Evolutionary conservation across 2,113 vertebrate genomes (phyloP).

Genomic region (Sakesphorus luctuosus): DNA sequence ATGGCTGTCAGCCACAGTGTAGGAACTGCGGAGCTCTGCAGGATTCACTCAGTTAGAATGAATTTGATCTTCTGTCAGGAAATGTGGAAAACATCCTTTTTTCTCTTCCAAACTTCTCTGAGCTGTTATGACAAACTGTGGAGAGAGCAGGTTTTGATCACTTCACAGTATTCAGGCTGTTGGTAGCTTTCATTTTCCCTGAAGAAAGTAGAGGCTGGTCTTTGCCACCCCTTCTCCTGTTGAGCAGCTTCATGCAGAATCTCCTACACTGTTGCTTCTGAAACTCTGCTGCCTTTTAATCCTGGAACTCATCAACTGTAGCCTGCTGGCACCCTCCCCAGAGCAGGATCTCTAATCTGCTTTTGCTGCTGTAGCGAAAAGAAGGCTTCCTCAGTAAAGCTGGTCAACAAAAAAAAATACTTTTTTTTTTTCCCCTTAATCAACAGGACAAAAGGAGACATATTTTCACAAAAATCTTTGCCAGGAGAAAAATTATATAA

Average conservation of each 20-base stretch:
- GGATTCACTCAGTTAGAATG: background rate
- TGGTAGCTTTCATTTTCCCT: background rate
- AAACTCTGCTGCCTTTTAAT: slow-evolving; percentile 49
- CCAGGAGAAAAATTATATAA: background rate
- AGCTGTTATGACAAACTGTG: background rate
- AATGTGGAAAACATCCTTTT: background rate
- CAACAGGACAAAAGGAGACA: background rate
- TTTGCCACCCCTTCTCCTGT: background rate
- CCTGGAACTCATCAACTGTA: slow-evolving; percentile 43
- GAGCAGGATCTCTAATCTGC: slow-evolving; percentile 36
- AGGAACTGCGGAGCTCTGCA: background rate
- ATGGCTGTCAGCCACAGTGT: background rate
- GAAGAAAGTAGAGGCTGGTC: background rate
- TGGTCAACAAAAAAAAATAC: background rate
- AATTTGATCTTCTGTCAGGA: background rate
- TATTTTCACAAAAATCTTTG: background rate
- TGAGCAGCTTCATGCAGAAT: slow-evolving; percentile 3
- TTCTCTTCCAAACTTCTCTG: background rate
- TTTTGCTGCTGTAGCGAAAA: slow-evolving; percentile 32
- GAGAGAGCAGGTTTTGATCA: background rate
- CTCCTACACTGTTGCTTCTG: slow-evolving; percentile 6
- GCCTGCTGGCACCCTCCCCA: slow-evolving; percentile 26
- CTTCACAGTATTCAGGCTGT: background rate
- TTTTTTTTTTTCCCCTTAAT: background rate
- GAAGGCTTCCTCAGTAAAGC: slow-evolving; percentile 33